Base-by-base conservation (phyloP, 2,888 invertebrate species). In the Clitarchus hookeri region DNA sequence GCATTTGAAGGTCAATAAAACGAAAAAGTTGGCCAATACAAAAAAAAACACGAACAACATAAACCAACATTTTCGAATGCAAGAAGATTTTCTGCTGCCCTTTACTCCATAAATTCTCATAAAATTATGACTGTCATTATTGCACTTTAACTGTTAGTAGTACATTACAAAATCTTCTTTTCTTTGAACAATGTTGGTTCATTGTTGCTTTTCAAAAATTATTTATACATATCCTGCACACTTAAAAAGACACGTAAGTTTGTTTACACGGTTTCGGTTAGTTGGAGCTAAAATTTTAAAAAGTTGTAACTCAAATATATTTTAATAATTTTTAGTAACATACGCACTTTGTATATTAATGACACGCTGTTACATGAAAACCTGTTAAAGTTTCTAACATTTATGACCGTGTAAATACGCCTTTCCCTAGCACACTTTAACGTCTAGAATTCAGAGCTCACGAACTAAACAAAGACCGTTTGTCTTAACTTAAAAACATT, bases 1-100 rank as follows among this genome's bases (percentile, higher is more conserved):
- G 86, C 86, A 86, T 88, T 88, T 87, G 85, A 84, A 84, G 86
- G 87, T 86, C 87, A 88, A 87, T 87, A 88, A 88, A 88, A 82
- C 82, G n/a, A 86, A 88, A 87, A 88, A 83, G 77, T 87, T 86
- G 85, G 84, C 85, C 87, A 44, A 44, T 82, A 83, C 65, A 36
- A 77, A 19, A 65, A 65, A 6, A 65, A n/a, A n/a, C n/a, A 44
- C 36, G 1, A 36, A 36, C 36, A 83, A 36, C 65, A 48, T 85
- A 84, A 36, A 84, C 27, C 12, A n/a, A 79, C 88, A 87, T 88
- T 88, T 88, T 86, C 88, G 88, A 88, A 87, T 86, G 88, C 88
- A 88, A 87, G 88, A 88, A 87, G 86, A 86, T 85, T 85, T 84
- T 65, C n/a, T 19, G 65, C 16, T 9, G 16, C 23, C 11, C 36